Evolutionary conservation across 2,888 invertebrate species (phyloP), one percentile per base, ranked within the genome.

Genomic region (Polydrusus pterygomalis): DNA sequence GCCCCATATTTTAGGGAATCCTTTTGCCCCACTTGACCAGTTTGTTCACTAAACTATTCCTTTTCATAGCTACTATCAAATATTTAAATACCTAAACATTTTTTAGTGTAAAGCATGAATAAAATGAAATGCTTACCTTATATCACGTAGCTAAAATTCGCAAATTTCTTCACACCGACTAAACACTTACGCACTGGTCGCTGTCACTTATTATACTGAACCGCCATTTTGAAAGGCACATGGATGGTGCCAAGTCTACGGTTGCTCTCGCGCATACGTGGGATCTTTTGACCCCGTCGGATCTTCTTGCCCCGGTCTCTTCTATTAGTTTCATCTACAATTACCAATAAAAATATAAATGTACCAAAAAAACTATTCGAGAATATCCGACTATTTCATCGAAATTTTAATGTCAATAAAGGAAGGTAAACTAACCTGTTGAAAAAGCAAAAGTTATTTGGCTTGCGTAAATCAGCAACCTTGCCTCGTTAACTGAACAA

Each of bases 401-500:
- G n/a, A 25, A 25, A 25, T 25, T 25, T 25, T 25, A 25, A n/a
- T n/a, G n/a, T n/a, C n/a, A n/a, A n/a, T n/a, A n/a, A n/a, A n/a
- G n/a, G 10, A 34, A 34, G 34, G 8, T 34, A 65, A 49, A 67
- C 30, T 45, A 49, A 62, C 49, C 47, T 62, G 62, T 38, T 62
- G 34, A 62, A 70, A 60, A 38, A 47, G 34, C 60, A 49, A 56
- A 60, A 62, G 60, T 43, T 45, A 30, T 45, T 58, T 5, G n/a
- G 15, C n/a, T 70, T 70, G 18, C 70, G 63, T 72, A 64, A 72
- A 72, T 9, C 51, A 64, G 20, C 62, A 54, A 67, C 73, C 68
- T 69, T 63, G 64, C 51, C 74, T 74, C 69, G 74, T 74, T 74
- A 74, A 34, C 51, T 43, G 45, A 63, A 74, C 69, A 62, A 56